Percentiles rank a stretch among this genome's conserved stretches.
phyloP scores from a whole-genome alignment of 2,113 vertebrate genomes.

The Centropus unirufus region DNA sequence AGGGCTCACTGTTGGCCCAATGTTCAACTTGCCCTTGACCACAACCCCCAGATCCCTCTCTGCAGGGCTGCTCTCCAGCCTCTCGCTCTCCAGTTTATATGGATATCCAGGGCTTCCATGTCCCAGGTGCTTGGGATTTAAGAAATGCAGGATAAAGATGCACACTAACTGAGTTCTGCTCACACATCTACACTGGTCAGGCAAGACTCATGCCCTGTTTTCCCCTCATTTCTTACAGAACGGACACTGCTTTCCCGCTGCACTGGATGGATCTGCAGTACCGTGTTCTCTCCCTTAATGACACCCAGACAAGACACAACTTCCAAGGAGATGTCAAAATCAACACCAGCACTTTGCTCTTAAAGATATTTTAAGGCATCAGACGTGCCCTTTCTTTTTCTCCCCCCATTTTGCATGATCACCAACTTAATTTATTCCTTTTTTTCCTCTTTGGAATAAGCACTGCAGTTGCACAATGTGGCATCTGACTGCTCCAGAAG shows the following conservation, averaged over 20 bases:
- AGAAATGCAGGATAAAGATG: not conserved
- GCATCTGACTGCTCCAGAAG: not conserved
- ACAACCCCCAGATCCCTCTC: too few relatives aligned
- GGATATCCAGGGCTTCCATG: too few relatives aligned
- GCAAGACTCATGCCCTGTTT: not conserved
- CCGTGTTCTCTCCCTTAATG: not conserved
- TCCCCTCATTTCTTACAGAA: not conserved
- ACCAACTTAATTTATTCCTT: not conserved
- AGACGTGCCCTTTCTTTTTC: not conserved
- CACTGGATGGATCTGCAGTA: not conserved
- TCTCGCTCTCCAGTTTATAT: too few relatives aligned
- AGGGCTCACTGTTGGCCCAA: too few relatives aligned
- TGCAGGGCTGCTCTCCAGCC: too few relatives aligned
- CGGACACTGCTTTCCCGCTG: not conserved
- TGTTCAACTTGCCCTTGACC: too few relatives aligned
- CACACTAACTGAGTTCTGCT: not conserved
- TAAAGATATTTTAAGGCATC: not conserved
- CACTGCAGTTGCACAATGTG: fast-evolving
- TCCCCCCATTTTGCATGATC: not conserved
- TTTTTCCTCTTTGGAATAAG: not conserved
- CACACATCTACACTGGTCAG: fast-evolving
- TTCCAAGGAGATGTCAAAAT: not conserved
- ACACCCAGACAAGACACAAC: not conserved
- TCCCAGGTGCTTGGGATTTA: not conserved
- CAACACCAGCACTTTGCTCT: not conserved